Percentiles rank a stretch among this genome's conserved stretches.
phyloP scores from a whole-genome alignment of 2,797 vertebrate species.

The Sternotherus odoratus region DNA sequence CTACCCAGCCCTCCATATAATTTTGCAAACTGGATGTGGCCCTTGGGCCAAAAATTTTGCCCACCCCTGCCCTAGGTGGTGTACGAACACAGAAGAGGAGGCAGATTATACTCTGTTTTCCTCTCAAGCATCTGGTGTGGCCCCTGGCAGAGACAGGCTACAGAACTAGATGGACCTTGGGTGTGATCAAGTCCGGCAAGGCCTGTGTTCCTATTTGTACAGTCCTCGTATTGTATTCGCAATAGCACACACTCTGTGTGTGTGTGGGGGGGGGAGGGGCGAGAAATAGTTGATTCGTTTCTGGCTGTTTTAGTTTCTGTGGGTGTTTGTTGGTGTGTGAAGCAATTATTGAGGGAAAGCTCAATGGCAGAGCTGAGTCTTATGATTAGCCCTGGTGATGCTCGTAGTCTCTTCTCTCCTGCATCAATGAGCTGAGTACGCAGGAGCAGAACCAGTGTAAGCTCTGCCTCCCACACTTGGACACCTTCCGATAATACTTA shows the following conservation, averaged over 20 bases:
- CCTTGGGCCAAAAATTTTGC: no score
- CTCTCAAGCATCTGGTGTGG: neutral
- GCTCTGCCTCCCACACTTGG: neutral
- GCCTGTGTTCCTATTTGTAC: neutral
- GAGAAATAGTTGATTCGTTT: neutral
- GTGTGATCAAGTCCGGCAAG: conserved; percentile 60
- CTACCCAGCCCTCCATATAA: no score
- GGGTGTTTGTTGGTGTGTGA: neutral
- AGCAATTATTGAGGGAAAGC: conserved; percentile 8
- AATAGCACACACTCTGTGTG: neutral
- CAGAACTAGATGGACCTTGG: conserved; percentile 37
- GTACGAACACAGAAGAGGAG: no score
- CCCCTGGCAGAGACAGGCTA: conserved; percentile 39
- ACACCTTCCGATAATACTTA: neutral
- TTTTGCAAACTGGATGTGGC: no score
- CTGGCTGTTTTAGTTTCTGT: neutral
- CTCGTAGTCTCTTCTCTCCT: neutral
- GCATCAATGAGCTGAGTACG: neutral
- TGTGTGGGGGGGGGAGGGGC: no score
- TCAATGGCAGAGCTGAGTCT: neutral
- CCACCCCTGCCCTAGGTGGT: no score
- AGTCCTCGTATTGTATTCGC: neutral
- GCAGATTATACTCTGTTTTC: neutral
- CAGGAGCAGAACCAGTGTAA: accelerated
- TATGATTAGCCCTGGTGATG: neutral